Conservation (phyloP, 2,113 vertebrate genomes). For the Excalfactoria chinensis region DNA sequence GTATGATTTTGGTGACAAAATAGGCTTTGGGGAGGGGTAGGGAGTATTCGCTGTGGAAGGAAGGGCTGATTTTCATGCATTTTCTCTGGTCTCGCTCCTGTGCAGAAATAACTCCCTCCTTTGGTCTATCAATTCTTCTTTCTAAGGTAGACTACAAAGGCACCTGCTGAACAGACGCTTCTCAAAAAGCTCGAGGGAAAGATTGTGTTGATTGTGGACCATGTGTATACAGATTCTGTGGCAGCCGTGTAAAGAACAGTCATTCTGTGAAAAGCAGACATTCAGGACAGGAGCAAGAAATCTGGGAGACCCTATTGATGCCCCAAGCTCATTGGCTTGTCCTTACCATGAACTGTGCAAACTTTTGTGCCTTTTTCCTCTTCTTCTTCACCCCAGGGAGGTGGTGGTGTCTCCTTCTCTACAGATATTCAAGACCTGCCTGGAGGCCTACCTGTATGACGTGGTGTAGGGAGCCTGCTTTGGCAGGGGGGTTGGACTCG, state of each 20-base stretch:
- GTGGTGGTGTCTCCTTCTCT: no score
- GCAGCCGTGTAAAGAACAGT: neutral
- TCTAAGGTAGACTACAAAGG: neutral
- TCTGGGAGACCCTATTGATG: neutral
- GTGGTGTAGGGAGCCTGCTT: no score
- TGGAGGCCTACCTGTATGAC: no score
- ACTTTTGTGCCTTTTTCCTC: slow-evolving; percentile 64
- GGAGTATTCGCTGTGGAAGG: neutral
- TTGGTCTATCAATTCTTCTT: neutral
- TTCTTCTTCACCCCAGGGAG: no score
- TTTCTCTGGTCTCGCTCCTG: neutral
- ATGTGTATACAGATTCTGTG: rapidly evolving
- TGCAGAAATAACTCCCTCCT: neutral
- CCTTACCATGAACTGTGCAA: slow-evolving; percentile 52
- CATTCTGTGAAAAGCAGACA: neutral
- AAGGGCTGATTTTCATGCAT: neutral
- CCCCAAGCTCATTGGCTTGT: slow-evolving; percentile 9
- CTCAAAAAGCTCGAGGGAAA: neutral
- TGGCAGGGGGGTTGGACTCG: no score
- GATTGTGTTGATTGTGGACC: neutral
- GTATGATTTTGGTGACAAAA: slow-evolving; percentile 23
- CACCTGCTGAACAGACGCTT: neutral
- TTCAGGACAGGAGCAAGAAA: neutral
- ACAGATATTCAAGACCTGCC: no score
- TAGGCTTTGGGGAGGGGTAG: neutral